Conservation (phyloP, 2,113 vertebrate genomes). For the Pomatorhinus ruficollis region DNA sequence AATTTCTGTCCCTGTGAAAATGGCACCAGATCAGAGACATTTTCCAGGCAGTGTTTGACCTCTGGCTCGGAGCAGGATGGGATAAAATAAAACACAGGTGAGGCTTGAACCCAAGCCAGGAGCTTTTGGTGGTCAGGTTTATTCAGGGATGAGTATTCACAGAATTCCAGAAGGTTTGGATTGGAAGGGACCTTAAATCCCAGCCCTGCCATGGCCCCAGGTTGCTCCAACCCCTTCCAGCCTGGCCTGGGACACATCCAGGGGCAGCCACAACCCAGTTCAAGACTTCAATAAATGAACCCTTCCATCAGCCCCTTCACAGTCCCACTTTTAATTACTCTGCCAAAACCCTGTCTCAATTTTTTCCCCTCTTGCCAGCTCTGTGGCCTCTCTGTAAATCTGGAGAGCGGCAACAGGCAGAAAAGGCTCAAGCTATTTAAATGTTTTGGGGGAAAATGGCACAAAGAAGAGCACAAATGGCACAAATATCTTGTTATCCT, state of each 20-base stretch:
- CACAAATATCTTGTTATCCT: rapidly evolving
- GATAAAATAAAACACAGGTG: not conserved
- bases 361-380: too few relatives aligned
- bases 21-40: not conserved
- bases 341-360: not conserved
- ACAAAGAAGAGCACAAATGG: not conserved
- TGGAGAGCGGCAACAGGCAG: not conserved
- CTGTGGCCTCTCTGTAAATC: not conserved
- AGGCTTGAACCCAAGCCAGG: not conserved
- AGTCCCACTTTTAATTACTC: not conserved
- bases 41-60: not conserved
- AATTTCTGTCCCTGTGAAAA: not conserved
- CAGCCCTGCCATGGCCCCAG: not conserved
- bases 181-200: not conserved
- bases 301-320: not conserved
- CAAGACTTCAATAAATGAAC: not conserved
- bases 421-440: not conserved
- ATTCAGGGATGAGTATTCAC: not conserved
- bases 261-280: not conserved
- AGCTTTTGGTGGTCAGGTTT: not conserved
- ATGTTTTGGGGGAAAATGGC: not conserved
- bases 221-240: not conserved
- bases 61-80: not conserved
- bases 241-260: not conserved
- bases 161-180: not conserved